Conservation (phyloP, 2,113 vertebrate genomes). For the Nipponia nippon region DNA sequence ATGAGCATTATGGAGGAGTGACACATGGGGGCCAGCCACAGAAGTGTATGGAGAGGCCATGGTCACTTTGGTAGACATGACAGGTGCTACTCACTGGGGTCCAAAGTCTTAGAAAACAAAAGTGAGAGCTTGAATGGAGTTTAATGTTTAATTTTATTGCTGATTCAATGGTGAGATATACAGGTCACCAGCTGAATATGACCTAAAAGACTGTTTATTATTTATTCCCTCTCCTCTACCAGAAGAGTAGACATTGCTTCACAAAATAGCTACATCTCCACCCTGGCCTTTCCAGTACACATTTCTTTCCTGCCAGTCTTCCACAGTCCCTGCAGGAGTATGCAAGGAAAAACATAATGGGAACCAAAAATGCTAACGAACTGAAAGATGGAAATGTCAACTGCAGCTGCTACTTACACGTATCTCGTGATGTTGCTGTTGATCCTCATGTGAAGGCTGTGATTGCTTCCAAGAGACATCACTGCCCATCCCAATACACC, state of each 20-base stretch:
- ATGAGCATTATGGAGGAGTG: background rate
- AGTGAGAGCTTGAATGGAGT: background rate
- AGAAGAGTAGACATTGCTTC: background rate
- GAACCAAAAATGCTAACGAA: background rate
- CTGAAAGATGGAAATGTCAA: background rate
- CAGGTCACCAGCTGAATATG: background rate
- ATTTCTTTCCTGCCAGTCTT: background rate
- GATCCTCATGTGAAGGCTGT: background rate
- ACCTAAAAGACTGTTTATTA: background rate
- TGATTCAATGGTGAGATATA: background rate
- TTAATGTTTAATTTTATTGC: background rate
- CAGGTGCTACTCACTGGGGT: background rate
- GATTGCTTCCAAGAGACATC: background rate
- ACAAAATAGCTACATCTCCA: background rate
- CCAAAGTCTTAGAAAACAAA: background rate
- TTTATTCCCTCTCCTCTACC: background rate
- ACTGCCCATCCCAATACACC: background rate
- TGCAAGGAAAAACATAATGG: background rate
- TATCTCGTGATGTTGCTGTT: background rate
- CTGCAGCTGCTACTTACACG: background rate
- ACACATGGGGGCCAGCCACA: background rate
- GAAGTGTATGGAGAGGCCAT: background rate
- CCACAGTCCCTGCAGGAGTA: background rate
- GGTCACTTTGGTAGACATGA: background rate
- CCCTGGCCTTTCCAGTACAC: background rate